Evolutionary conservation across 2,888 invertebrate genomes (phyloP).

Genomic region (Drosophila longiperda): DNA sequence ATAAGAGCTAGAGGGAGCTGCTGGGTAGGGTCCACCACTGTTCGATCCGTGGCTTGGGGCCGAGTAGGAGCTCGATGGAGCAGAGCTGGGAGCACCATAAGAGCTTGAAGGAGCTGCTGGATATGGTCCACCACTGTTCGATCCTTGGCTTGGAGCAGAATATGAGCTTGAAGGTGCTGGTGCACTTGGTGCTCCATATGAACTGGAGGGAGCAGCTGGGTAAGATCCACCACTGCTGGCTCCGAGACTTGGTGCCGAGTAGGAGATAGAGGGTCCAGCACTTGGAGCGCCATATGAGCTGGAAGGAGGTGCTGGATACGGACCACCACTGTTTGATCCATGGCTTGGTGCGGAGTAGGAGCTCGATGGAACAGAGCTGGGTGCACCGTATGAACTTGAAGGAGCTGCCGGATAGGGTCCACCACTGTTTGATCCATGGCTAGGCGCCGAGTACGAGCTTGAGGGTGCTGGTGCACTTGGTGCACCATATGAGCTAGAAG

Average conservation of each 20-base stretch:
- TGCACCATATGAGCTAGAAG: constrained; percentile 77
- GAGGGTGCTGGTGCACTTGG: constrained; percentile 59
- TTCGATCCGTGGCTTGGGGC: constrained; percentile 36
- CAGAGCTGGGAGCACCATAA: constrained; percentile 74
- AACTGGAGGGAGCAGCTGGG: constrained; percentile 81
- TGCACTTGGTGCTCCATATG: constrained; percentile 43
- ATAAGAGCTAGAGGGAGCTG: constrained; percentile 65
- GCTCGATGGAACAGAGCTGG: constrained; percentile 39
- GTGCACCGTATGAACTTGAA: constrained; percentile 34
- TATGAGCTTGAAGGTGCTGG: constrained; percentile 49
- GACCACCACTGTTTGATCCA: constrained; percentile 84
- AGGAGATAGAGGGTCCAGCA: constrained; percentile 53
- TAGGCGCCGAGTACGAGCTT: constrained; percentile 47
- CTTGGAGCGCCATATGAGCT: constrained; percentile 51
- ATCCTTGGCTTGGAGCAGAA: constrained; percentile 53
- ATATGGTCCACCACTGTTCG: constrained; percentile 46
- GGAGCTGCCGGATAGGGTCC: constrained; percentile 61
- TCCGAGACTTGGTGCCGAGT: constrained; percentile 50
- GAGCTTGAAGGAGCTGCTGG: constrained; percentile 65
- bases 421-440: constrained; percentile 25
- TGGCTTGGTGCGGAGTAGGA: constrained; percentile 83
- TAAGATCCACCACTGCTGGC: constrained; percentile 85
- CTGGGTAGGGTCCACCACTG: constrained; percentile 59
- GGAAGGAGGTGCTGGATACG: constrained; percentile 83
- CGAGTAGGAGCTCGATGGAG: constrained; percentile 54